Base-by-base conservation (phyloP, 2,888 invertebrate genomes). In the Netelia inedita region DNA sequence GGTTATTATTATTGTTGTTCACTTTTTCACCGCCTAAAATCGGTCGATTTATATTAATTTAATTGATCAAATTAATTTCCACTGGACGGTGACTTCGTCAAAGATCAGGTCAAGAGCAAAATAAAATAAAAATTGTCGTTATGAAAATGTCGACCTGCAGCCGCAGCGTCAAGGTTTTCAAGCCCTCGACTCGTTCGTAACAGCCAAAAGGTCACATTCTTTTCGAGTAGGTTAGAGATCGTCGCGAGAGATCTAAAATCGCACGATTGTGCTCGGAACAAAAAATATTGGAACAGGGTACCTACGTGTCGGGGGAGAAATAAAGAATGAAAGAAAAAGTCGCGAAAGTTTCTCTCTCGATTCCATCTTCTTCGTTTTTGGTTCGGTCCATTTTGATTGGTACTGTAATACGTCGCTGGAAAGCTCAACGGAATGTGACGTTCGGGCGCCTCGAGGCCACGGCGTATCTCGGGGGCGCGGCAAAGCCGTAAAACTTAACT, bases 401-500 rank as follows among this genome's bases (percentile, higher is more conserved):
- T n/a, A 46, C 1, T 10, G 55, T 72, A 59, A 59, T 21, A 0
- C 1, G 2, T 28, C 23, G 11, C 16, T 16, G 50, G 10, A 53
- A 74, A 65, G 10, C 41, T 65, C 50, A 21, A 41, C 19, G n/a
- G 23, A 43, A 46, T 46, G 61, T 28, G 28, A 73, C 61, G 59
- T 61, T 11, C 19, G 3, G 14, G 23, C n/a, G 53, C 55, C 16
- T 53, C 63, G 50, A 71, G 53, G 63, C 23, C 35, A 46, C 41
- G 11, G 71, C 50, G 35, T 81, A 86, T 84, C 79, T 75, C 79
- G 53, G 50, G 57, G 66, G 82, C 74, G 85, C 82, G 82, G 83
- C 63, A 71, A 82, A 75, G 66, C 68, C 82, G 73, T 87, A 84
- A 80, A 86, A 85, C 84, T 87, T 53, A 82, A 84, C 82, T 82